Base-by-base conservation (phyloP, 2,888 invertebrate genomes). In the Drosophila sordidula region DNA sequence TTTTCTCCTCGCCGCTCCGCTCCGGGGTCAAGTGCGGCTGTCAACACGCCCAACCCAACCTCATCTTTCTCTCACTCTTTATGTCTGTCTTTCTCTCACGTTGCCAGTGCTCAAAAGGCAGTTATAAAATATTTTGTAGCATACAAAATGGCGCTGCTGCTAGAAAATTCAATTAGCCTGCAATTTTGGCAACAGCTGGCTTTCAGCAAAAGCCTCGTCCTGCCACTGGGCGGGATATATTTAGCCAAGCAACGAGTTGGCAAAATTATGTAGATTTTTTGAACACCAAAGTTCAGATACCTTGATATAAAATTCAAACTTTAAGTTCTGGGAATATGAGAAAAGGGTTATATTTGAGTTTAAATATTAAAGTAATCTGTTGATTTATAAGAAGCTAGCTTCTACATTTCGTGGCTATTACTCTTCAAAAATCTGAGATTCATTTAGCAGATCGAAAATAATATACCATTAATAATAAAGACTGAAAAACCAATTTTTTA, bases 141-240 rank as follows among this genome's bases (percentile, higher is more conserved):
- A 80, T 79, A 89, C 75, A 89, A 89, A 87, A 89, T 89, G 88
- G 88, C 87, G 87, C 85, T 80, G 82, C 80, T 88, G 87, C 82
- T 80, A 71, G 75, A 83, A 89, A 89, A 89, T 89, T 89, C 75
- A 89, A 89, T 89, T 89, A 89, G 85, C 78, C 76, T 75, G 83
- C 83, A 85, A 89, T 85, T 83, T 87, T 85, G 82, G 84, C 82
- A 85, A 86, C 86, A 80, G 86, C 82, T 87, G 81, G 72, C 83
- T 86, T 81, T 81, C 80, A 82, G 78, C 81, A 77, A 55, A 70
- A 55, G 55, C 57, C 79, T 59, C 46, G 59, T 58, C 58, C 18
- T 47, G 64, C 49, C 66, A 29, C 38, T 38, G 41, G 51, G 16
- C 46, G 36, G 16, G 11, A 25, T 14, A 3, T 11, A 51, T 50